phyloP scores from a whole-genome alignment of 2,113 vertebrate species.

The Platysteira castanea region DNA sequence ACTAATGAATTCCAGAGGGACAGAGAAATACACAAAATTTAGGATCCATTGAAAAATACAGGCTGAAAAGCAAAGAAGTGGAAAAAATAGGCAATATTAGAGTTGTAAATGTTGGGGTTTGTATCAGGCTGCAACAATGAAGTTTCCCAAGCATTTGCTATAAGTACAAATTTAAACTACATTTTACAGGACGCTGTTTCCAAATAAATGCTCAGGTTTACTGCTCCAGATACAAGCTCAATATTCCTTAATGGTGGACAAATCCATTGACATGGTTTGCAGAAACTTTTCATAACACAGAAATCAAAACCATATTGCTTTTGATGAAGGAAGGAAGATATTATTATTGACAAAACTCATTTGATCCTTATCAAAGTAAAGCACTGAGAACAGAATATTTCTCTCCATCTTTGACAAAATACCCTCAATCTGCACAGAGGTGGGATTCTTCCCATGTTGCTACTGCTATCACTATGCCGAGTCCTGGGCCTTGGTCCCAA shows the following conservation, averaged over 20 bases:
- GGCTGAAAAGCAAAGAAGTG: neutral
- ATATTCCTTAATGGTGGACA: neutral
- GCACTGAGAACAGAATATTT: neutral
- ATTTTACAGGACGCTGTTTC: neutral
- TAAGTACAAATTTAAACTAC: neutral
- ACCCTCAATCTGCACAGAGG: neutral
- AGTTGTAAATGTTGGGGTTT: neutral
- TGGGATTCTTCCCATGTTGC: neutral
- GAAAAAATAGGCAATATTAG: neutral
- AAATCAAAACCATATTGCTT: neutral
- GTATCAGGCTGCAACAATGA: neutral
- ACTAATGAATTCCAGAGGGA: slow-evolving; percentile 67
- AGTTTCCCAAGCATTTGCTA: neutral
- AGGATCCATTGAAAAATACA: slow-evolving; percentile 27
- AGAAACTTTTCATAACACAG: neutral
- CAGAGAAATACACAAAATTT: slow-evolving; percentile 29
- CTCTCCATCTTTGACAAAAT: neutral
- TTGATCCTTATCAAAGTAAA: neutral
- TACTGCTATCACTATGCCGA: neutral
- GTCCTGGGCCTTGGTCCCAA: neutral
- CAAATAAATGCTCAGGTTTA: neutral
- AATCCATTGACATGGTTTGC: neutral
- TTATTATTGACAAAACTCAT: neutral
- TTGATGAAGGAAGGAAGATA: neutral
- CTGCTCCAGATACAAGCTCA: neutral